Evolutionary conservation across 1,140 invertebrate genomes (phyloP).

Genomic region (Drosophila sp.): DNA sequence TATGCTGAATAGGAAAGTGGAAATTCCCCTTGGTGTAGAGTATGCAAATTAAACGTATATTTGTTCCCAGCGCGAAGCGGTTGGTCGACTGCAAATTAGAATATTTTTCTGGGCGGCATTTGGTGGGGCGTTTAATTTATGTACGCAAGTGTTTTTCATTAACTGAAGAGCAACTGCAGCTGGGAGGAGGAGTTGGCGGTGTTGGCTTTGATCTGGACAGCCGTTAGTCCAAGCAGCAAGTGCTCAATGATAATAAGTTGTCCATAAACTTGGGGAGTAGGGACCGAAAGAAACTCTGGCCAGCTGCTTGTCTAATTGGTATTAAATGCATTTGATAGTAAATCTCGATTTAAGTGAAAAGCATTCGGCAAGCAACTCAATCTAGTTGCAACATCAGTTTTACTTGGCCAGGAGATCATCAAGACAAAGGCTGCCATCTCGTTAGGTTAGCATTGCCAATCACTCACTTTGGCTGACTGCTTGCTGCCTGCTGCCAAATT

Average conservation of each 20-base stretch:
- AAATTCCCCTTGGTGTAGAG: not conserved
- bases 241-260: slow-evolving; percentile 39
- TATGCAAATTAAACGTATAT: slow-evolving; percentile 38
- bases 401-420: slow-evolving; percentile 20
- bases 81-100: slow-evolving; percentile 66
- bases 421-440: slow-evolving; percentile 25
- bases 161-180: slow-evolving; percentile 25
- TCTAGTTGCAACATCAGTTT: slow-evolving; percentile 24
- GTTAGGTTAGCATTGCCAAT: slow-evolving; percentile 45
- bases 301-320: slow-evolving; percentile 18
- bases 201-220: slow-evolving; percentile 41
- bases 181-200: slow-evolving; percentile 13
- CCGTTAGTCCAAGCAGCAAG: slow-evolving; percentile 24
- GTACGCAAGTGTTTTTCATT: slow-evolving; percentile 55
- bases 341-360: not conserved
- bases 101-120: slow-evolving; percentile 58
- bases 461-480: slow-evolving; percentile 36
- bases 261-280: not conserved
- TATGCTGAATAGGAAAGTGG: not conserved
- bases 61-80: slow-evolving; percentile 10
- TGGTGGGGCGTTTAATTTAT: slow-evolving; percentile 66
- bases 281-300: not conserved
- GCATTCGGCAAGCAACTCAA: slow-evolving; percentile 30
- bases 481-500: slow-evolving; percentile 58
- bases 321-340: slow-evolving; percentile 12